Evolutionary conservation across 1,140 invertebrate species (phyloP).

Genomic region (Campodea augens): DNA sequence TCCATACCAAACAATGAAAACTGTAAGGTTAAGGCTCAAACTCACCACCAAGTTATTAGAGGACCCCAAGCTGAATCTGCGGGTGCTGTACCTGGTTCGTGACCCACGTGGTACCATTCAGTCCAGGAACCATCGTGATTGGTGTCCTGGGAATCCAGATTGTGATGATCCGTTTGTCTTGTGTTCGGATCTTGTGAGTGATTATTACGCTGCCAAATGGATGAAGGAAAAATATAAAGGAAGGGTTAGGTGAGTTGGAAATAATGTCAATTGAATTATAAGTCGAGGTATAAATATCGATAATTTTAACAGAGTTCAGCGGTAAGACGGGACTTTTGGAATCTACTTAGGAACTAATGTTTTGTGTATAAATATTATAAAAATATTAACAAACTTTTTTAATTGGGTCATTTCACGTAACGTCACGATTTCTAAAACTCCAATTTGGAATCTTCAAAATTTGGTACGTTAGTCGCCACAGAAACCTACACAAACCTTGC

Average conservation of each 20-base stretch:
- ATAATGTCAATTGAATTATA: too few relatives aligned
- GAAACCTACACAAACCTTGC: too few relatives aligned
- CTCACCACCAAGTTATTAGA: conserved; percentile 12
- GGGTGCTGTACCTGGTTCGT: conserved; percentile 20
- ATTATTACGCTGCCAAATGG: conserved; percentile 14
- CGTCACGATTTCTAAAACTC: too few relatives aligned
- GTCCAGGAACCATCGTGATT: conserved; percentile 17
- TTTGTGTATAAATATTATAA: too few relatives aligned
- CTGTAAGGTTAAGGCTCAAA: conserved; percentile 14
- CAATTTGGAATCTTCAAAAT: too few relatives aligned
- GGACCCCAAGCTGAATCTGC: conserved; percentile 11
- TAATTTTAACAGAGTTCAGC: too few relatives aligned
- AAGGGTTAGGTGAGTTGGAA: neutral
- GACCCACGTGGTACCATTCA: conserved; percentile 23
- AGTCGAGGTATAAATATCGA: too few relatives aligned
- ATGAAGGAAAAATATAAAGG: neutral
- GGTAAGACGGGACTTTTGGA: too few relatives aligned
- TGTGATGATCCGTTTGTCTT: conserved; percentile 18
- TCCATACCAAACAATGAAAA: conserved; percentile 16
- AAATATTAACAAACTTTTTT: too few relatives aligned
- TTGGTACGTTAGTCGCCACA: too few relatives aligned
- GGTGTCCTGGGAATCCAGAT: conserved; percentile 19
- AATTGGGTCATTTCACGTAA: too few relatives aligned
- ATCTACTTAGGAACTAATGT: too few relatives aligned
- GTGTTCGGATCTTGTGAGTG: conserved; percentile 19